Base-by-base conservation (phyloP, 1,140 invertebrate genomes). In the Drosophila kurseongensis region DNA sequence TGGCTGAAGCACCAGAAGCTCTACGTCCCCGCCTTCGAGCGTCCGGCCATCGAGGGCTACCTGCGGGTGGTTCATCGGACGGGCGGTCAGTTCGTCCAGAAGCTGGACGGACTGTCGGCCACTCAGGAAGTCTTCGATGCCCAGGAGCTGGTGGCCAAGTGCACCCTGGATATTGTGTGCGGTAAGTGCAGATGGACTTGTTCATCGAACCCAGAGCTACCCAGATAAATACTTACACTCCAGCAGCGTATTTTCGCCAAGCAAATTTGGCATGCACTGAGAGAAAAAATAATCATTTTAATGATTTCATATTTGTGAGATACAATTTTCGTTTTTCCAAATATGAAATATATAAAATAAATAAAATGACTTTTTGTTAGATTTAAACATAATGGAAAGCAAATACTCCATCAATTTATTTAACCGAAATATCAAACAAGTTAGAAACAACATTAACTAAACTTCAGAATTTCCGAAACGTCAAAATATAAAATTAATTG, bases 141-240 rank as follows among this genome's bases (percentile, higher is more conserved):
- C 54, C 92, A 95, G 75, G 93, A 94, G 3, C 92, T 94, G 71
- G 91, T 96, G 10, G 95, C 95, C 5, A 92, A 94, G 29, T 96
- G 95, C 91, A 95, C 96, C 5, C 91, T 97, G 55, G 96, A 97
- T 89, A 94, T 96, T 45, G 96, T 92, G 23, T 89, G 84, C 29
- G 85, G 84, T 90, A 54, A 67, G 81, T 76, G 50, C 8, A 23
- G 27, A 7, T 29, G 40, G 27, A 29, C 16, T 41, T 38, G 27
- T n/a, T 41, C 14, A 62, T 58, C 13, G 60, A 60, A 42, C 60
- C 29, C 16, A 1, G 5, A 29, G 54, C 23, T 6, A 3, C 27
- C 14, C 3, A 7, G 29, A 32, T 7, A 32, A 32, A 32, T 32
- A 7, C 29, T 7, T 8, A 32, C 29, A 1, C 29, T 7, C 6